Base-by-base conservation (phyloP, 2,888 invertebrate species). In the Brachynemurus nebulosus region DNA sequence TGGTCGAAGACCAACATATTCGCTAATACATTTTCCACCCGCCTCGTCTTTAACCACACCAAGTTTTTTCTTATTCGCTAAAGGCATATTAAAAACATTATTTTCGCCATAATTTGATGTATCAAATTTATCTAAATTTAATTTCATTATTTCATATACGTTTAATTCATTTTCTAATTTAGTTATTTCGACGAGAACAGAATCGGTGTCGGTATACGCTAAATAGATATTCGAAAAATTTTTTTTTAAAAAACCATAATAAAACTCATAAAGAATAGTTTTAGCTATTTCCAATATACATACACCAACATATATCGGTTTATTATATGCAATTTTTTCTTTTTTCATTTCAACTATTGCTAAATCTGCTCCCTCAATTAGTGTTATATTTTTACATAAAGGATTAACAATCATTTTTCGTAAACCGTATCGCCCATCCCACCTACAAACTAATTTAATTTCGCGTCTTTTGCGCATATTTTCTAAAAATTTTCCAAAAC, bases 41-140 rank as follows among this genome's bases (percentile, higher is more conserved):
- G 51, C 48, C 50, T 55, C 54, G 47, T 55, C 55, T 50, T 58
- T 56, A 33, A 56, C 55, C 36, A 46, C 47, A 7, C 55, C 55
- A 43, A 54, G 40, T 19, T 47, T 50, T 44, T 56, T 56, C 47
- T 56, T 55, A 48, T 57, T 57, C 18, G 53, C 34, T 39, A 21
- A 18, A 4, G 57, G 56, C 40, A 53, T 56, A 19, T 40, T 44
- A 49, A 47, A 58, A 8, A 47, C 25, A 52, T 58, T 57, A 48
- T 58, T 34, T 7, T 7, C 2, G 8, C 45, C 33, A 51, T 57
- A 58, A 42, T 57, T 55, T 5, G 57, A 57, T n/a, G 54, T 21
- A 14, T 30, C 30, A 30, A 30, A 30, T 30, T 30, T 30, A n/a
- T 30, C 30, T 12, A 14, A 12, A 14, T 30, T 30, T 30, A 12